Evolutionary conservation across 2,113 vertebrate genomes (phyloP).

Genomic region (Corapipo altera): DNA sequence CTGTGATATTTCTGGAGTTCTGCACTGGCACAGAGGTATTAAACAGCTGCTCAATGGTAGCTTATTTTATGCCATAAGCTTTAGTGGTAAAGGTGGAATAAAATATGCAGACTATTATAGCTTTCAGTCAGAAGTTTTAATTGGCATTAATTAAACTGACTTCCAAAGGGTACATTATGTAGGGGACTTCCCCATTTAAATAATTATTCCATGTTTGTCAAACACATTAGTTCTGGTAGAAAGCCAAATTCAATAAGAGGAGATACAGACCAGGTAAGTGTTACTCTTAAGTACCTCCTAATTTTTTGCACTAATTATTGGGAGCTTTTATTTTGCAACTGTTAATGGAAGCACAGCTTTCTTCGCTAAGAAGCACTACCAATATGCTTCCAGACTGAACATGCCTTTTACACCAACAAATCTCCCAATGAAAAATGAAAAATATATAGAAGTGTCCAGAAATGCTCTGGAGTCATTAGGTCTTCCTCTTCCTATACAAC

Average conservation of each 20-base stretch:
- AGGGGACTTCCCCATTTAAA: slow-evolving; percentile 1
- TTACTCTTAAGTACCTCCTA: slow-evolving; percentile 32
- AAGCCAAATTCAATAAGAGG: slow-evolving; percentile 25
- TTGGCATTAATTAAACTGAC: slow-evolving; percentile 38
- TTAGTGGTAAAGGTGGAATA: neutral
- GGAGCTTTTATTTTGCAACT: slow-evolving; percentile 17
- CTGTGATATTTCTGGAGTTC: neutral
- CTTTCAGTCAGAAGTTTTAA: slow-evolving; percentile 43
- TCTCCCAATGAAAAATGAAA: neutral
- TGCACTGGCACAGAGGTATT: neutral
- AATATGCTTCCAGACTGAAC: neutral
- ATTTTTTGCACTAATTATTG: slow-evolving; percentile 37
- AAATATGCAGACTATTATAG: neutral
- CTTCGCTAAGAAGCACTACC: neutral
- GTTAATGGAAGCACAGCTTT: neutral
- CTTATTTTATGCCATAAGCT: neutral
- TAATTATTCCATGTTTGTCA: slow-evolving; percentile 46
- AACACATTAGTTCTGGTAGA: slow-evolving; percentile 36
- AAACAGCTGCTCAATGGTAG: neutral
- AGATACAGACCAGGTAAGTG: slow-evolving; percentile 9
- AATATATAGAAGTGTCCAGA: neutral
- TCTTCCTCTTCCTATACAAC: neutral
- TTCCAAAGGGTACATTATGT: slow-evolving; percentile 13
- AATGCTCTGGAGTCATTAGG: neutral
- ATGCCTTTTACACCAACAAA: neutral